Conservation (phyloP, 2,113 vertebrate genomes). For the Clarias macrocephalus region DNA sequence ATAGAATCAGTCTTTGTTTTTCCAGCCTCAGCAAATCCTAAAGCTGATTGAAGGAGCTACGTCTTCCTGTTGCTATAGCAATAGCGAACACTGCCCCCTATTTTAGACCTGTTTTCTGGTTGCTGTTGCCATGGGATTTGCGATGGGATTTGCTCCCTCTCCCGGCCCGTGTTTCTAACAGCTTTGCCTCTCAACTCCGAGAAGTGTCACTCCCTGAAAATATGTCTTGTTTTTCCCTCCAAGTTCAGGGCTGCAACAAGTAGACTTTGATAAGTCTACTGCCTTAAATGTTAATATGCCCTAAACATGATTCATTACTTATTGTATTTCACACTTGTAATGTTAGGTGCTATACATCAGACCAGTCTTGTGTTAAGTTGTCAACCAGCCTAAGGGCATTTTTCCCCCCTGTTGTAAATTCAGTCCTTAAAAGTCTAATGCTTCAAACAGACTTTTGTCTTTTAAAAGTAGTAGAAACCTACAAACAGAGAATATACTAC, state of each 20-base stretch:
- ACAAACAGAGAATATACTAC: background rate
- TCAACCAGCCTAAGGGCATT: background rate
- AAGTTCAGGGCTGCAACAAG: slow-evolving; percentile 18
- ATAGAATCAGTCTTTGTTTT: slow-evolving; percentile 68
- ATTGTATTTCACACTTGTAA: no score
- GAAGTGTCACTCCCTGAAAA: slow-evolving; percentile 43
- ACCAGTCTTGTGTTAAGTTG: background rate
- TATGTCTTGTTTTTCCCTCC: slow-evolving; percentile 1
- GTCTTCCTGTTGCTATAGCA: slow-evolving; percentile 82
- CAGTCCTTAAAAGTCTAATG: background rate
- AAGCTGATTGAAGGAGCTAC: slow-evolving; percentile 69
- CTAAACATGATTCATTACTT: no score
- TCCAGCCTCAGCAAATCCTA: slow-evolving; percentile 71
- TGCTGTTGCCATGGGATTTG: slow-evolving; percentile 84
- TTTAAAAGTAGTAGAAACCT: background rate
- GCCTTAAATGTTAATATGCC: background rate
- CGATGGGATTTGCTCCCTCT: slow-evolving; percentile 57
- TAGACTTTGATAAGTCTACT: background rate
- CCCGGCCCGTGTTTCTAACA: slow-evolving; percentile 59
- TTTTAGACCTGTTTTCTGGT: slow-evolving; percentile 81
- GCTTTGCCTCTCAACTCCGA: slow-evolving; percentile 32
- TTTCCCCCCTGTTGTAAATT: background rate
- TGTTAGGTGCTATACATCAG: background rate
- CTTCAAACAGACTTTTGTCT: background rate
- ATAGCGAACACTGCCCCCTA: slow-evolving; percentile 83